Base-by-base conservation (phyloP, 2,113 vertebrate species). In the Lycaon pictus region DNA sequence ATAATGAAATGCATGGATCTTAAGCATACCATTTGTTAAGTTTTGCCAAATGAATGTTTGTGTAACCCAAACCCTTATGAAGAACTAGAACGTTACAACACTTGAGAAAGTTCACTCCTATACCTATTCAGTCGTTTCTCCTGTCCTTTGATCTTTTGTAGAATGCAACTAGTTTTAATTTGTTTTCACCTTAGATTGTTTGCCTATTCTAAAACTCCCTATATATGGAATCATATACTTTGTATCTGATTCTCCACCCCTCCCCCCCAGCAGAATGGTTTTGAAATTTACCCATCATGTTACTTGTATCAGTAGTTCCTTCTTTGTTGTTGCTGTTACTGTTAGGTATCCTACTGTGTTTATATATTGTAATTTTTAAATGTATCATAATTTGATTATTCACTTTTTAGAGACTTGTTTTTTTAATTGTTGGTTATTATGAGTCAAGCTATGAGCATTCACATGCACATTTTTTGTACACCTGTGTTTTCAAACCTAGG, bases 301-400 rank as follows among this genome's bases (percentile, higher is more conserved):
- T 93, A 51, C 17, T 79, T 85, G 55, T 80, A 58, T 84, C 79
- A 80, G 20, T 84, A 71, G 17, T 35, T 81, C 65, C 10, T 82
- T 63, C 51, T 90, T 37, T 80, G 27, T 76, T 63, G 22, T 53
- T 82, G 55, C 11, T 84, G 29, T 32, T 91, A 32, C 15, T 60
- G 4, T 97, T 96, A 71, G 56, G 32, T 92, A 62, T 93, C n/a
- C 29, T 5, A 17, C 77, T 95, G 62, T 77, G 60, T 58, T 22
- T 60, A 22, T 67, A 7, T 89, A 25, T 62, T 0, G 17, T 79
- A 32, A 79, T 51, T 77, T 51, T 51, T 37, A 9, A 10, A 74
- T 74, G 23, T 72, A 43, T 74, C 32, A 27, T 35, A 79, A 48
- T 77, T 93, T 89, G 3, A 77, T 76, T 89, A 29, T 89, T 93